These are phyloP conservation scores for Pogona vitticeps DNA, from an alignment of 2,113 vertebrate species.

Conservation along the genomic window DNA sequence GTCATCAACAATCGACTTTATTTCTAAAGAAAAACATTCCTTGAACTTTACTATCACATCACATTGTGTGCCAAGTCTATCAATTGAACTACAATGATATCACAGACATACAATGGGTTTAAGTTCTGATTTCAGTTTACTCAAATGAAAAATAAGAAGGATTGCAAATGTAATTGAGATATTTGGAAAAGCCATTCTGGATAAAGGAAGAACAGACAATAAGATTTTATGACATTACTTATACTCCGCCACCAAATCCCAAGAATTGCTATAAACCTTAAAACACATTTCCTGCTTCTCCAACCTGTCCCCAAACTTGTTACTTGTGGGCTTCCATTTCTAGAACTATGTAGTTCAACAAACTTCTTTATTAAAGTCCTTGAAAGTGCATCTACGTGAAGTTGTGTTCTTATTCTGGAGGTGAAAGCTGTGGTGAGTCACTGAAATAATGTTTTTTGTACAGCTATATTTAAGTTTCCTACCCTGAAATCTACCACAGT, in stretches of 20 bases:
- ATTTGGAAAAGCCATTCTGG: neutral
- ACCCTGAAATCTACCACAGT: constrained; percentile 21
- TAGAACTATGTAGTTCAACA: neutral
- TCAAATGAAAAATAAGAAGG: neutral
- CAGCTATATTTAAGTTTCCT: constrained; percentile 23
- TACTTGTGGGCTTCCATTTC: neutral
- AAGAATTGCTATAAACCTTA: neutral
- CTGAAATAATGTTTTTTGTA: constrained; percentile 11
- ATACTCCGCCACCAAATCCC: neutral
- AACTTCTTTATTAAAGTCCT: neutral
- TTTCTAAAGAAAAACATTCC: no score
- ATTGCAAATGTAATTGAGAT: neutral
- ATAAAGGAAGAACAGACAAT: neutral
- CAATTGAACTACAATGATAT: neutral
- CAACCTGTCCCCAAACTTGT: neutral
- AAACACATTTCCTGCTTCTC: neutral
- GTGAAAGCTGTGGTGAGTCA: neutral
- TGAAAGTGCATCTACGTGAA: neutral
- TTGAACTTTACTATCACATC: no score
- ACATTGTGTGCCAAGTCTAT: no score
- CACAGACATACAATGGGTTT: neutral
- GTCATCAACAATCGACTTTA: no score
- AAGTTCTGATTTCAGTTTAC: neutral
- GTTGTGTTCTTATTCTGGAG: rapidly evolving
- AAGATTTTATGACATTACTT: neutral